Evolutionary conservation across 1,140 invertebrate species (phyloP).

Genomic region (Brachionus manjavacas): DNA sequence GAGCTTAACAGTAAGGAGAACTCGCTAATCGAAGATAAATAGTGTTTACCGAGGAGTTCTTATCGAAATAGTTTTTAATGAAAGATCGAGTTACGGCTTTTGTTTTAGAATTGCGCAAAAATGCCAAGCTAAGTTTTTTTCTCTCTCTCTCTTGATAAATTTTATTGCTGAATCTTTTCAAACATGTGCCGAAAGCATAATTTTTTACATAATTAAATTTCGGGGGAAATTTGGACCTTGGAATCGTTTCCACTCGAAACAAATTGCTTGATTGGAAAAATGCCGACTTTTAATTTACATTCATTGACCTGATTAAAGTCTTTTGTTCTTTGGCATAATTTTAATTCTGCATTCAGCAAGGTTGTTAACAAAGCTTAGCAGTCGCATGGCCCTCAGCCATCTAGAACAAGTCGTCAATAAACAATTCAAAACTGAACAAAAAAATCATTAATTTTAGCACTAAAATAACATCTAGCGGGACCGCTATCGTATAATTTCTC

Average conservation of each 20-base stretch:
- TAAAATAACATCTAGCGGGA: background rate
- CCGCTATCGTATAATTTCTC: background rate
- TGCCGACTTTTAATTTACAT: background rate
- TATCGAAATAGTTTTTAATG: background rate
- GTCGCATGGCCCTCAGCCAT: background rate
- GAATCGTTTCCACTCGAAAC: background rate
- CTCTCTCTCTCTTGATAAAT: background rate
- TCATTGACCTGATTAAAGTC: background rate
- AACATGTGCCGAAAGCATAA: background rate
- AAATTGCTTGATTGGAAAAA: background rate
- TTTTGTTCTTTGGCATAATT: background rate
- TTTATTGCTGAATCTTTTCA: slow-evolving; percentile 4
- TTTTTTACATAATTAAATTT: background rate
- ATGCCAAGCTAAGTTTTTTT: background rate
- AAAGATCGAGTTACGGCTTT: background rate
- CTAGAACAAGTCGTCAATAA: background rate
- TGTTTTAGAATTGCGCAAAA: background rate
- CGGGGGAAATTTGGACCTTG: background rate
- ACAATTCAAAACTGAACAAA: background rate
- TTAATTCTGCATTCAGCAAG: background rate
- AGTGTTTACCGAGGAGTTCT: background rate
- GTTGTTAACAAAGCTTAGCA: background rate
- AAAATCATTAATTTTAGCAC: background rate
- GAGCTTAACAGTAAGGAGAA: background rate
- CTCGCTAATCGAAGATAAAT: background rate